phyloP scores from a whole-genome alignment of 2,797 vertebrate species.

The Anableps anableps region DNA sequence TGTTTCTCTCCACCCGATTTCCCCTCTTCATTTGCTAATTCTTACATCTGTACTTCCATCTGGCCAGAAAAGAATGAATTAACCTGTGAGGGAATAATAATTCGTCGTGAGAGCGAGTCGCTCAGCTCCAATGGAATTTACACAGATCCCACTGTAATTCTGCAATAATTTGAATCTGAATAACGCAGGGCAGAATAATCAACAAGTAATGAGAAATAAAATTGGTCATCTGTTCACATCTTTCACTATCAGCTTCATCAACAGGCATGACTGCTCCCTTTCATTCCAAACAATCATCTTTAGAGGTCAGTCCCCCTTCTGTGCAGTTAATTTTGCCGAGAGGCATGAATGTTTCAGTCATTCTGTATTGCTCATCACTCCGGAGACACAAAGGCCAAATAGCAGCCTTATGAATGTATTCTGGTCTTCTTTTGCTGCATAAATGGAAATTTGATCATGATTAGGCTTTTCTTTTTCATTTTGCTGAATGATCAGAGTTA shows the following conservation, averaged over 20 bases:
- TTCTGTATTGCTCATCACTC: conserved; percentile 62
- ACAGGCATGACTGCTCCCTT: conserved; percentile 44
- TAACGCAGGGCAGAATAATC: conserved; percentile 71
- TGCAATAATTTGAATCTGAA: conserved; percentile 73
- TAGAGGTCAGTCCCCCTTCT: conserved; percentile 53
- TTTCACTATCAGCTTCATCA: conserved; percentile 59
- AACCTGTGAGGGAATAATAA: conserved; percentile 74
- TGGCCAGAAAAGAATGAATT: conserved; percentile 74
- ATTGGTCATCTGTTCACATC: conserved; percentile 76
- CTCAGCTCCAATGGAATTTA: conserved; percentile 63
- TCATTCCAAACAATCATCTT: conserved; percentile 68
- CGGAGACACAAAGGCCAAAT: conserved; percentile 69
- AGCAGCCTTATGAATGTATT: conserved; percentile 87
- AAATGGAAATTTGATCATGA: conserved; percentile 87
- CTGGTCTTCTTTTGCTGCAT: conserved; percentile 82
- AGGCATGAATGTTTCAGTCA: conserved; percentile 59
- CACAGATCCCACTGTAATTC: conserved; percentile 70
- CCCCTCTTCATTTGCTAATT: conserved; percentile 62
- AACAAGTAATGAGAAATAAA: conserved; percentile 75
- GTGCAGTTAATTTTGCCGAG: conserved; percentile 48
- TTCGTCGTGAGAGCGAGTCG: conserved; percentile 40
- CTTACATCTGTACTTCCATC: conserved; percentile 78
- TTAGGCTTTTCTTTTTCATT: conserved; percentile 91
- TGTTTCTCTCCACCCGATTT: conserved; percentile 42
- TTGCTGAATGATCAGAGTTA: conserved; percentile 87